These are phyloP conservation scores for Opisthocomus hoazin DNA, from an alignment of 2,113 vertebrate species.

Conservation along the genomic window DNA sequence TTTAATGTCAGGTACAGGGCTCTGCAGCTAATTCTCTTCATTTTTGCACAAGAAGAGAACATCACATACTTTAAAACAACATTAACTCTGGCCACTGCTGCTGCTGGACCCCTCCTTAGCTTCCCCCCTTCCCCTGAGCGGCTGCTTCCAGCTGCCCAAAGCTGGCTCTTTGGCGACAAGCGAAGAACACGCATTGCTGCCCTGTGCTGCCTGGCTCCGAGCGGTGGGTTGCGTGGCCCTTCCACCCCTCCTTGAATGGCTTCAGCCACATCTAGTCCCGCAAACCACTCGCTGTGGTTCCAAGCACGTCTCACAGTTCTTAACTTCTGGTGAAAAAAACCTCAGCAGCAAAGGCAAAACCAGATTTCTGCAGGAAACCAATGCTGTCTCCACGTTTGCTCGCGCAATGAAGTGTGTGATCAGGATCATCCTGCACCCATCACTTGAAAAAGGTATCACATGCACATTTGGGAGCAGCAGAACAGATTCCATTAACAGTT, in stretches of 20 bases:
- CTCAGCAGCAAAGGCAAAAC: neutral
- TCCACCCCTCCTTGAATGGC: neutral
- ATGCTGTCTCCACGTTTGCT: fast-evolving
- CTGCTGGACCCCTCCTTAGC: neutral
- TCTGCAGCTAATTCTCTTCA: neutral
- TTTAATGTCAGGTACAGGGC: fast-evolving
- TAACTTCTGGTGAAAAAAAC: neutral
- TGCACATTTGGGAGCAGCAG: fast-evolving
- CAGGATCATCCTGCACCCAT: fast-evolving
- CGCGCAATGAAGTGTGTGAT: fast-evolving
- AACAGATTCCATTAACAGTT: neutral
- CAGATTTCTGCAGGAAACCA: neutral
- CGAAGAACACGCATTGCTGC: neutral
- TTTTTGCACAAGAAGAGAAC: neutral
- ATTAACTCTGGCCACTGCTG: no score
- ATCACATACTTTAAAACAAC: neutral
- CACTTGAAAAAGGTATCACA: neutral
- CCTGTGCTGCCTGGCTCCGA: neutral
- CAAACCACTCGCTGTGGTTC: fast-evolving
- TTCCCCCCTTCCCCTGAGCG: no score
- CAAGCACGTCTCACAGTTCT: fast-evolving
- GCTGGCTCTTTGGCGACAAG: neutral
- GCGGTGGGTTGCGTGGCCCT: fast-evolving
- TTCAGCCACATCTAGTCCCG: fast-evolving
- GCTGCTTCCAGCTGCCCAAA: neutral